Base-by-base conservation (phyloP, 2,113 vertebrate genomes). In the Crotophaga sulcirostris region DNA sequence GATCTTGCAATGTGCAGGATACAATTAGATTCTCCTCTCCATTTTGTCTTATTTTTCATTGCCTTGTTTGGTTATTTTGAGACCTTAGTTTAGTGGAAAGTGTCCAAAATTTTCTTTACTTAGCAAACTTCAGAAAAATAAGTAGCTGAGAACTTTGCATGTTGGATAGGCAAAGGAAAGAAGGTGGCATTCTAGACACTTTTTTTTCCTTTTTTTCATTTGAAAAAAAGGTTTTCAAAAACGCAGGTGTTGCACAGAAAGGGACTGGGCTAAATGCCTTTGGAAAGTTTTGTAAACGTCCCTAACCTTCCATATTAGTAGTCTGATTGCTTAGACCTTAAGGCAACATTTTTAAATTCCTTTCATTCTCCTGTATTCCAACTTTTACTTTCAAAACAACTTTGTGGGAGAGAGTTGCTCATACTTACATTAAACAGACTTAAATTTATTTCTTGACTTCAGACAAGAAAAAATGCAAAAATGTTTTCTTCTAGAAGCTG, bases 271-370 rank as follows among this genome's bases (percentile, higher is more conserved):
- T 29, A n/a, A 67, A 4, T 75, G 69, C 66, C 40, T 87, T 72
- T 87, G 19, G n/a, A 80, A 82, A 68, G 56, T 49, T 93, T 75
- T 69, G 31, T 72, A 52, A 42, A 58, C 38, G 51, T 91, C 84
- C 58, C 66, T 81, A 68, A 60, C 70, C 52, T 84, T 78, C 38
- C 8, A 5, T 82, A 20, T 49, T 84, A 54, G 56, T 81, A 60
- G n/a, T 51, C 73, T 87, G 69, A 64, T 91, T 87, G 70, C 59
- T 85, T 89, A 66, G 33, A n/a, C 93, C 94, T 91, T 55, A 45
- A 90, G 89, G 93, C 89, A 93, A 38, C 42, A 21, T 91, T 87
- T 94, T 79, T 1, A 89, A 96, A 95, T 95, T 96, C 94, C 67
- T 96, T 93, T 95, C 89, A 69, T 96, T 91, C 78, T 84, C 14